These are phyloP conservation scores for Mesoclemmys tuberculata DNA, from an alignment of 2,113 vertebrate genomes.

Conservation along the genomic window DNA sequence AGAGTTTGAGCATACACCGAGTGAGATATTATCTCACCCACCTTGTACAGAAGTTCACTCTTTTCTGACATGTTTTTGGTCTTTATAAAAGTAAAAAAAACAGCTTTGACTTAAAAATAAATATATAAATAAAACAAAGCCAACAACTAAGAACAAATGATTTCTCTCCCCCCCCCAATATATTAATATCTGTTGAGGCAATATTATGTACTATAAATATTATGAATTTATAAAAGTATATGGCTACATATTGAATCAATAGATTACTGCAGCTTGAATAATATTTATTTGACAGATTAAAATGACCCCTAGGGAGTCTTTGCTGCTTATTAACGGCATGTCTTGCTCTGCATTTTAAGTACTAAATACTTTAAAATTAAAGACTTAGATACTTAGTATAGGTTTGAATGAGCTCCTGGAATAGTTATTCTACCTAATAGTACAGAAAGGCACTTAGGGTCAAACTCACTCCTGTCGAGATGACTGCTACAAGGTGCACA, in stretches of 20 bases:
- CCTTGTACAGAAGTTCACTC: neutral
- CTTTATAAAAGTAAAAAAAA: too few species aligned
- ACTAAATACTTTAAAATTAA: neutral
- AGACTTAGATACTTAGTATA: conserved; percentile 9
- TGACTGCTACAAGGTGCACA: too few species aligned
- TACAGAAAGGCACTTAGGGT: neutral
- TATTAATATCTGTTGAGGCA: conserved; percentile 23
- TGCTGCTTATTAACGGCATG: conserved; percentile 24
- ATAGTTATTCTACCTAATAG: neutral
- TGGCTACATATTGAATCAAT: conserved; percentile 60
- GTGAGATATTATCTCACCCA: neutral
- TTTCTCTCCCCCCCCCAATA: conserved; percentile 18
- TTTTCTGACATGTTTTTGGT: neutral
- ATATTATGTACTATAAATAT: conserved; percentile 17
- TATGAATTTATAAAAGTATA: conserved; percentile 43
- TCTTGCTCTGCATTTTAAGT: conserved; percentile 35
- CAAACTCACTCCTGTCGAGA: neutral
- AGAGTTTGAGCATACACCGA: neutral
- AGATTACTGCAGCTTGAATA: conserved; percentile 41
- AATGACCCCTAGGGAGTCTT: conserved; percentile 5
- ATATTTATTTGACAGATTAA: conserved; percentile 12
- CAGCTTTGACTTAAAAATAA: neutral
- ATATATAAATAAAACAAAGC: neutral
- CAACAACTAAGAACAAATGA: neutral
- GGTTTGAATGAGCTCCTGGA: conserved; percentile 28